Conservation (phyloP, 2,888 invertebrate genomes). For the Stenodema calcarata region DNA sequence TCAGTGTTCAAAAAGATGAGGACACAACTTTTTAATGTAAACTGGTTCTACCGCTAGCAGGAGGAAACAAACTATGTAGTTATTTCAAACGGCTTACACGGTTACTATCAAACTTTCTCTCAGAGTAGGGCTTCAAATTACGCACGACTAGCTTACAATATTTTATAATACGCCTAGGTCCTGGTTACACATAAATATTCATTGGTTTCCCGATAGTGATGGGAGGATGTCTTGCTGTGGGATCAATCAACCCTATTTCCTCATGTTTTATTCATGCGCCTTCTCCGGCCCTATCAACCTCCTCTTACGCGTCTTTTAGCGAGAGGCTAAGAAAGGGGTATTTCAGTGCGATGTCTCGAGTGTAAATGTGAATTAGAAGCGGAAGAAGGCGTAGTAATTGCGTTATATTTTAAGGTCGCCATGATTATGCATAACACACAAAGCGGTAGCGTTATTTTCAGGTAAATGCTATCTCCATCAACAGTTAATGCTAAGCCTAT, state of each 20-base stretch:
- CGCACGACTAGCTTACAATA: neutral
- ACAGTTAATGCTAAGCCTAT: no score
- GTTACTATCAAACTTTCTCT: no score
- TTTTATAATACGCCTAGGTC: neutral
- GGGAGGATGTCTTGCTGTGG: conserved; percentile 20
- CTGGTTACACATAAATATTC: conserved; percentile 27
- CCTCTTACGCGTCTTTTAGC: neutral
- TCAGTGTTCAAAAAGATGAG: no score
- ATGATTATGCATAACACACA: no score
- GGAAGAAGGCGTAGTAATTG: no score
- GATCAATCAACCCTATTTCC: conserved; percentile 28
- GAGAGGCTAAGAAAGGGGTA: neutral
- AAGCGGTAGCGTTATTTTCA: no score
- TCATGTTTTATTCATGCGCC: conserved; percentile 22
- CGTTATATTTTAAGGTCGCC: no score
- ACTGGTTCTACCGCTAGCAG: no score
- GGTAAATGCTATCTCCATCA: no score
- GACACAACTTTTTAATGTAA: no score
- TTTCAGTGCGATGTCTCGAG: neutral
- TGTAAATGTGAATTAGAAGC: neutral
- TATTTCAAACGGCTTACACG: no score
- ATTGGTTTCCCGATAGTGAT: conserved; percentile 25
- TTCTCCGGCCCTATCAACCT: conserved; percentile 19
- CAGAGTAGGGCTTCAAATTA: neutral
- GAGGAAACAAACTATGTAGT: no score